Evolutionary conservation across 2,113 vertebrate species (phyloP).

Genomic region (Typhlomys cinereus): DNA sequence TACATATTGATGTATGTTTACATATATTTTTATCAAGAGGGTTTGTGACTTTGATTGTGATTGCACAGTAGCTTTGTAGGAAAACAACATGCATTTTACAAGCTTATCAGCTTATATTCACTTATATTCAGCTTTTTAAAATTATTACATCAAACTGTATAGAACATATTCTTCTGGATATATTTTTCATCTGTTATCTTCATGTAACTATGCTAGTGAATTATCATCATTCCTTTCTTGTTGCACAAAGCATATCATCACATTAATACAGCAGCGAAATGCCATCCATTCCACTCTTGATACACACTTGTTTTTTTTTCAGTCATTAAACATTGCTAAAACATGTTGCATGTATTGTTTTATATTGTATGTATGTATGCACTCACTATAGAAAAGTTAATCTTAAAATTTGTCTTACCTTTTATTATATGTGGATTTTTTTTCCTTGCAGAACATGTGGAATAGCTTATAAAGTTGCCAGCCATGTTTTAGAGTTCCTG

Average conservation of each 20-base stretch:
- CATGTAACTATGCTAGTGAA: neutral
- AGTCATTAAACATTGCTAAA: neutral
- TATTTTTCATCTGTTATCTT: neutral
- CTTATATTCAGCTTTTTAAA: neutral
- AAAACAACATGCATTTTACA: neutral
- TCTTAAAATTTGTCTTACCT: neutral
- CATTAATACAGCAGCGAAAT: neutral
- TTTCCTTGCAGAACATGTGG: neutral
- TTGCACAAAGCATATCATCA: neutral
- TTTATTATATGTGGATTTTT: neutral
- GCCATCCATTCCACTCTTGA: neutral
- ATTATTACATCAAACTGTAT: neutral
- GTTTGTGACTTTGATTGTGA: neutral
- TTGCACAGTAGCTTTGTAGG: neutral
- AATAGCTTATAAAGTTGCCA: neutral
- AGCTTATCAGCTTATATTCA: neutral
- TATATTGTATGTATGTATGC: neutral
- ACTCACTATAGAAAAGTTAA: neutral
- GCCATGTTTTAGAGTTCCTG: neutral
- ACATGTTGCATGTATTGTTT: neutral
- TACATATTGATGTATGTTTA: neutral
- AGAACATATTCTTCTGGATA: neutral
- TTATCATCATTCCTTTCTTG: neutral
- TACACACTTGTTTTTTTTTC: neutral
- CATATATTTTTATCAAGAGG: neutral